Evolutionary conservation across 2,113 vertebrate genomes (phyloP).

Genomic region (Hylia prasina): DNA sequence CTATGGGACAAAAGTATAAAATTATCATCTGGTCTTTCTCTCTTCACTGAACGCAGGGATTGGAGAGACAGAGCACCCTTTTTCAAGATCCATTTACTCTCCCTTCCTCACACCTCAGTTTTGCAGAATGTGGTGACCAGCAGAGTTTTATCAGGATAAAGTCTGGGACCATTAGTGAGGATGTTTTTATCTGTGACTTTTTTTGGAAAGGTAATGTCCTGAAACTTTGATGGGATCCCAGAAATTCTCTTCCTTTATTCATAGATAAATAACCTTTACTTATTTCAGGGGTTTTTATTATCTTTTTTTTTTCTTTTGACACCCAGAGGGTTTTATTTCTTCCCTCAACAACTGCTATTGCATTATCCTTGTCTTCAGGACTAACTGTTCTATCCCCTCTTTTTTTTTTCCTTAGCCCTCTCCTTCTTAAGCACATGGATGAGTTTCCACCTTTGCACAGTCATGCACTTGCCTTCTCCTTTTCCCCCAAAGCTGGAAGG

Average conservation of each 20-base stretch:
- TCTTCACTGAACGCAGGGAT: neutral
- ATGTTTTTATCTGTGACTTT: neutral
- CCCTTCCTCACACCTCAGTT: neutral
- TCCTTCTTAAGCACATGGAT: neutral
- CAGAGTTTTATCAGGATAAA: neutral
- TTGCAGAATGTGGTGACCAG: neutral
- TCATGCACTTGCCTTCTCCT: neutral
- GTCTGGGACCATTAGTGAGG: neutral
- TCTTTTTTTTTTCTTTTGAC: too few relatives aligned
- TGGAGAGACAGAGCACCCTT: neutral
- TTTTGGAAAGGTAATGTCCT: neutral
- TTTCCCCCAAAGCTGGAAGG: neutral
- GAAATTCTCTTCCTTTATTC: neutral
- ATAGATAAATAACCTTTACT: neutral
- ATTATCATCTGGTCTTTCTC: neutral
- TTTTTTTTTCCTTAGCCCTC: neutral
- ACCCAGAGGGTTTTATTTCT: neutral
- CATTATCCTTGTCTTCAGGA: neutral
- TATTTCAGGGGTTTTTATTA: neutral
- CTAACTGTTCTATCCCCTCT: neutral
- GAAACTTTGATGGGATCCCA: neutral
- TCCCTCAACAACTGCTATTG: neutral
- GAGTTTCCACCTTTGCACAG: neutral
- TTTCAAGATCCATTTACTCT: neutral
- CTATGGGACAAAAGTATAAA: neutral